A percentile compares a stretch with the other conserved stretches of the same genome.
Evolutionary conservation across 2,797 vertebrate species (phyloP).

Genomic region (Pteropus rufus): DNA sequence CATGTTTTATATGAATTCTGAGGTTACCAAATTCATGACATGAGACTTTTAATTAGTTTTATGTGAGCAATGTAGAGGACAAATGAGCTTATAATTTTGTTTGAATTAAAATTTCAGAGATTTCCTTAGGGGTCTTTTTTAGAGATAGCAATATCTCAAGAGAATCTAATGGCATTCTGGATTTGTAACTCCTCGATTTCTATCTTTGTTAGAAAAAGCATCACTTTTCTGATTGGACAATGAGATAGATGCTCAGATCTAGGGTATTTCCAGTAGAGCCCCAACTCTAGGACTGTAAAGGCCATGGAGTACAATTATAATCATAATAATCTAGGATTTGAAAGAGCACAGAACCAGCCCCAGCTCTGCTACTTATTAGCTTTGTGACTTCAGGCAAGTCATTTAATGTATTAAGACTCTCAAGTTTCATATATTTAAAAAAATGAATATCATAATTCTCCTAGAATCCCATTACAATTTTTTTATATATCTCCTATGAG

Average conservation of each 20-base stretch:
- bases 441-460: constrained; percentile 51
- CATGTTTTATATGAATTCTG: constrained; percentile 56
- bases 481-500: constrained; percentile 43
- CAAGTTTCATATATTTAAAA: not conserved
- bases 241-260: not conserved
- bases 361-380: constrained; percentile 31
- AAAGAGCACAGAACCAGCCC: not conserved
- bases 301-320: not conserved
- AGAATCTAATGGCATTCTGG: not conserved
- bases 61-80: constrained; percentile 18
- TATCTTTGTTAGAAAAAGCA: not conserved
- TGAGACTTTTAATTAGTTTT: constrained; percentile 63
- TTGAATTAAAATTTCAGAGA: constrained; percentile 61
- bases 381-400: constrained; percentile 32
- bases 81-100: constrained; percentile 59
- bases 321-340: not conserved
- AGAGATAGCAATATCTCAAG: not conserved
- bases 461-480: constrained; percentile 36
- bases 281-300: not conserved
- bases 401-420: constrained; percentile 35
- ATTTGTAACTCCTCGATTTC: not conserved
- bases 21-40: constrained; percentile 37
- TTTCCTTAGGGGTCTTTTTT: constrained; percentile 40
- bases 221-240: constrained; percentile 3
- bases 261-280: not conserved